Evolutionary conservation across 2,888 invertebrate genomes (phyloP).

Genomic region (Strigamia maritima): DNA sequence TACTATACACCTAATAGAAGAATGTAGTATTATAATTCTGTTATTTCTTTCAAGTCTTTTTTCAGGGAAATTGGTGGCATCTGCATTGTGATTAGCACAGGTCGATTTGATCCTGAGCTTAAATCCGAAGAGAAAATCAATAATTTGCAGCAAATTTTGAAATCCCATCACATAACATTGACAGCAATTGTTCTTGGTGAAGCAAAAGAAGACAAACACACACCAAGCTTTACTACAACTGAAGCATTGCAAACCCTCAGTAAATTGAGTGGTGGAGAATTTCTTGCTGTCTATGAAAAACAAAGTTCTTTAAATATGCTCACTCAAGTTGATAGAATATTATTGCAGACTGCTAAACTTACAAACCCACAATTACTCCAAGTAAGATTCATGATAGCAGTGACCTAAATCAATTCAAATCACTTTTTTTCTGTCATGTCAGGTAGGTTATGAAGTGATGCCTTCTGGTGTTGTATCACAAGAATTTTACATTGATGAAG

Average conservation of each 20-base stretch:
- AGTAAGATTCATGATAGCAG: not conserved
- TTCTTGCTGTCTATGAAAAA: not conserved
- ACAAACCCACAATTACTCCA: not conserved
- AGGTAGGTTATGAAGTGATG: not conserved
- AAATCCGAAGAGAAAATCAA: not conserved
- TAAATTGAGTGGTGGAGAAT: not conserved
- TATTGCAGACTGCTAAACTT: not conserved
- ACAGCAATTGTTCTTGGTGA: not conserved
- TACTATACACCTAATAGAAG: too few species aligned
- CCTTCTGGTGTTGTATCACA: not conserved
- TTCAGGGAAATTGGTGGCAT: not conserved
- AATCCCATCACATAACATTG: not conserved
- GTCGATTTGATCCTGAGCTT: not conserved
- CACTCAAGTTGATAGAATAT: not conserved
- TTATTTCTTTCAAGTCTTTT: not conserved
- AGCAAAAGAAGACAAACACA: not conserved
- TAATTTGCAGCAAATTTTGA: not conserved
- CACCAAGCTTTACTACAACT: not conserved
- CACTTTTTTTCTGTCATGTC: not conserved
- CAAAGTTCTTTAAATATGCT: not conserved
- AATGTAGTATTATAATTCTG: too few species aligned
- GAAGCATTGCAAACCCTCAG: not conserved
- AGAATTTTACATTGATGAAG: not conserved
- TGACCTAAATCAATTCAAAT: not conserved
- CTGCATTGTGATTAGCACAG: conserved; percentile 12